Base-by-base conservation (phyloP, 2,888 invertebrate genomes). In the Caenorhabditis macrosperma region DNA sequence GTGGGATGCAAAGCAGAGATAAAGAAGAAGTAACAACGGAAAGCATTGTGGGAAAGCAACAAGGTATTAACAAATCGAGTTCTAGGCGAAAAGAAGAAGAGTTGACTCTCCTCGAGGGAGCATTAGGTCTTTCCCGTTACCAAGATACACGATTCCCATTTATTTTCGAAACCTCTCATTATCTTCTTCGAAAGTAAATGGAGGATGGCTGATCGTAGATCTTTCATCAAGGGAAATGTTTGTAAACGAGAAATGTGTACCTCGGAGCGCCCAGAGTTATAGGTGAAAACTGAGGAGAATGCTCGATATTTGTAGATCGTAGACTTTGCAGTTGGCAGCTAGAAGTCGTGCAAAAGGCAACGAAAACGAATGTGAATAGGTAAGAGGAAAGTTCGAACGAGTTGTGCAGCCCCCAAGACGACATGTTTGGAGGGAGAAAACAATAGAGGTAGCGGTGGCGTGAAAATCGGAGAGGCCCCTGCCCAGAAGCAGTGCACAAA, bases 391-490 rank as follows among this genome's bases (percentile, higher is more conserved):
- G 64, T 74, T 59, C 74, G 30, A 48, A 59, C 64, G 66, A 74
- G 64, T 74, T 64, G 74, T 54, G 50, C 17, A 30, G n/a, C n/a
- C 26, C 30, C 26, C 52, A 38, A 44, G 41, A 24, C 46, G 46
- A 17, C 33, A 28, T 57, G 52, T 26, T 22, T 17, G 28, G 33
- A 50, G 63, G 63, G n/a, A n/a, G n/a, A 59, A 74, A 74, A 74
- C 74, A 74, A 74, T 64, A 20, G 74, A 74, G 74, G 74, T 74
- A 74, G 74, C 74, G 74, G 74, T 74, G 74, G 74, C 74, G 74
- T 74, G 74, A 74, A 74, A 74, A 74, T 74, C 74, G 74, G 74
- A 57, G 64, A 64, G 50, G 26, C 57, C 59, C 63, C 72, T 44
- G n/a, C 26, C 60, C 48, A 35, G 44, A 61, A 46, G 74, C 74